phyloP scores from a whole-genome alignment of 2,888 invertebrate species.

The Watsonalla cultraria region DNA sequence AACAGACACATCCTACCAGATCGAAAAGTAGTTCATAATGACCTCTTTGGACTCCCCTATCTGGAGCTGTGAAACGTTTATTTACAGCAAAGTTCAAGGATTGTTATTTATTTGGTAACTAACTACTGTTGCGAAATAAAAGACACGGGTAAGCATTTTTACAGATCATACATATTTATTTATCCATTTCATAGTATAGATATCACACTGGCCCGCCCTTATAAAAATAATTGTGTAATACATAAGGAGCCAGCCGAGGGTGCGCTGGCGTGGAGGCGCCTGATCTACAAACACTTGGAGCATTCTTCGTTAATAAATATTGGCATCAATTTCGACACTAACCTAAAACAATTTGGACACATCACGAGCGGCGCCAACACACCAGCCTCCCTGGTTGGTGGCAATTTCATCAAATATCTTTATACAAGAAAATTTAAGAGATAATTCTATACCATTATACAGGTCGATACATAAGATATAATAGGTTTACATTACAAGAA shows the following conservation, averaged over 20 bases:
- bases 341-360: slow-evolving; percentile 72
- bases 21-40: no score
- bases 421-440: slow-evolving; percentile 63
- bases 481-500: slow-evolving; percentile 72
- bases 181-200: slow-evolving; percentile 77
- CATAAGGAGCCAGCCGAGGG: slow-evolving; percentile 66
- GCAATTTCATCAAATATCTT: slow-evolving; percentile 61
- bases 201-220: slow-evolving; percentile 80
- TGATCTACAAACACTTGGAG: slow-evolving; percentile 23
- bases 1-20: no score
- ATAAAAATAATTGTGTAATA: slow-evolving; percentile 78
- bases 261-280: slow-evolving; percentile 57
- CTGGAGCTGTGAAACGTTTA: no score
- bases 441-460: slow-evolving; percentile 76
- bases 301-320: slow-evolving; percentile 49
- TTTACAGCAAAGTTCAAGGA: no score
- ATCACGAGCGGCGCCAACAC: slow-evolving; percentile 55
- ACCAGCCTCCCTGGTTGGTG: slow-evolving; percentile 45
- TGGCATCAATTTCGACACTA: slow-evolving; percentile 61
- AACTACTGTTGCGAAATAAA: slow-evolving; percentile 32
- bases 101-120: neutral
- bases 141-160: slow-evolving; percentile 64
- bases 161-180: slow-evolving; percentile 79
- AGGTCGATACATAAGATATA: slow-evolving; percentile 66
- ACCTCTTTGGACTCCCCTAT: no score